Evolutionary conservation across 2,888 invertebrate species (phyloP), one percentile per base, ranked within the genome.

Genomic region (Orgyia antiqua): DNA sequence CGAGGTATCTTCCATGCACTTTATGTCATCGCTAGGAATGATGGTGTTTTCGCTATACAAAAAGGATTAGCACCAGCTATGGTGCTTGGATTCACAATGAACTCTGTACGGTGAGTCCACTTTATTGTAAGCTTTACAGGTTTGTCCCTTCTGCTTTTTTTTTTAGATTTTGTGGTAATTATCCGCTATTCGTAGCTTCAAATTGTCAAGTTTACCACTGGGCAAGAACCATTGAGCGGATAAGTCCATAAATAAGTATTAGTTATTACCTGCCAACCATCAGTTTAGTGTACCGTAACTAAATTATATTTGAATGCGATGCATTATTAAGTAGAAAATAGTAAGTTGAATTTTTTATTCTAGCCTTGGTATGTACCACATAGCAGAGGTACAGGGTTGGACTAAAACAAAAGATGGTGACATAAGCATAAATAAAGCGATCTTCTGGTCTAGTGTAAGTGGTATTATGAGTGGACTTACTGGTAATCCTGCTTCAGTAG

Each of bases 31-130:
- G 89, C 88, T 0, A 88, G 86, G 48, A 87, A 90, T 11, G 96
- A 97, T 66, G 96, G 96, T 0, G 45, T 92, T 0, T 36, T 90
- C 4, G 94, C 94, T 0, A 66, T 93, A 10, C 93, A 93, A 60
- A 91, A 91, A 33, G 96, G 96, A 0, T 79, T 97, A 1, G 91
- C 90, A 0, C 94, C 96, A 0, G 96, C 95, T 0, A 80, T 96
- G 44, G 89, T 91, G 66, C 92, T 96, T 49, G 96, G 97, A 31
- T 84, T 91, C 47, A 80, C 88, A 31, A 82, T 90, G 83, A 90
- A 90, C 51, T 75, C 80, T 17, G 78, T 83, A n/a, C 77, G 84
- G 84, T 82, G 45, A 76, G 74, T 24, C n/a, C 6, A 15, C 15
- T n/a, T n/a, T n/a, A n/a, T n/a, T n/a, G n/a, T n/a, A n/a, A n/a